These are phyloP conservation scores for Pollenia griseotomentosa DNA, from an alignment of 2,888 invertebrate species.

Conservation along the genomic window DNA sequence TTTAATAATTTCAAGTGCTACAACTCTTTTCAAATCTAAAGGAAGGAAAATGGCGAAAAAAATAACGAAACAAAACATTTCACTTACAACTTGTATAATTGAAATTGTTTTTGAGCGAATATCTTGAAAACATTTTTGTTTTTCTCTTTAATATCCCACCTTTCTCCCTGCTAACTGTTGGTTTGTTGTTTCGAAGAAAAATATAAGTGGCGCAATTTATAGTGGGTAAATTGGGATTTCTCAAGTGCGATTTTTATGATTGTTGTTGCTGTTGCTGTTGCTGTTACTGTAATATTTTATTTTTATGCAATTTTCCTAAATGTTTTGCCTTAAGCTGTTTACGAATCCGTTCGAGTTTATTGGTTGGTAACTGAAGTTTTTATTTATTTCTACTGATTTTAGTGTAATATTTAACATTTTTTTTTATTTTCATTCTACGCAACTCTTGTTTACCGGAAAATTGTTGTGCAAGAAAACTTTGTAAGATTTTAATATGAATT, in stretches of 20 bases:
- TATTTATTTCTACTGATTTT: constrained; percentile 15
- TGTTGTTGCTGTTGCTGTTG: not conserved
- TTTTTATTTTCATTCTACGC: not conserved
- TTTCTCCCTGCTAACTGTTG: too few relatives aligned
- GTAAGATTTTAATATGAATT: constrained; percentile 45
- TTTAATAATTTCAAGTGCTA: not conserved
- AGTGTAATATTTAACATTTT: not conserved
- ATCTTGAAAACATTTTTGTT: too few relatives aligned
- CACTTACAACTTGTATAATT: constrained; percentile 9
- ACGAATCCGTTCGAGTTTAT: constrained; percentile 39
- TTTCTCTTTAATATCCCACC: too few relatives aligned
- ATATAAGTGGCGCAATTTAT: too few relatives aligned
- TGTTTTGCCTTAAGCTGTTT: constrained; percentile 42
- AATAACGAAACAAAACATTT: not conserved
- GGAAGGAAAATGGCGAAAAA: not conserved
- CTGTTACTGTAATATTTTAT: constrained; percentile 3
- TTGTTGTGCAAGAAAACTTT: constrained; percentile 54
- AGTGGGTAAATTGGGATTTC: too few relatives aligned
- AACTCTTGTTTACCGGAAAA: constrained; percentile 54
- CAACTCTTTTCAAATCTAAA: not conserved
- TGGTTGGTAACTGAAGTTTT: constrained; percentile 5
- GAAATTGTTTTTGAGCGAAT: not conserved
- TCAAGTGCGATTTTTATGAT: not conserved
- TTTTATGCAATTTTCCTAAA: constrained; percentile 40
- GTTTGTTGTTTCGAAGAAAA: too few relatives aligned